A percentile compares a stretch with the other conserved stretches of the same genome.
These are phyloP conservation scores for Sinella curviseta DNA, from an alignment of 1,140 invertebrate species.

Conservation along the genomic window DNA sequence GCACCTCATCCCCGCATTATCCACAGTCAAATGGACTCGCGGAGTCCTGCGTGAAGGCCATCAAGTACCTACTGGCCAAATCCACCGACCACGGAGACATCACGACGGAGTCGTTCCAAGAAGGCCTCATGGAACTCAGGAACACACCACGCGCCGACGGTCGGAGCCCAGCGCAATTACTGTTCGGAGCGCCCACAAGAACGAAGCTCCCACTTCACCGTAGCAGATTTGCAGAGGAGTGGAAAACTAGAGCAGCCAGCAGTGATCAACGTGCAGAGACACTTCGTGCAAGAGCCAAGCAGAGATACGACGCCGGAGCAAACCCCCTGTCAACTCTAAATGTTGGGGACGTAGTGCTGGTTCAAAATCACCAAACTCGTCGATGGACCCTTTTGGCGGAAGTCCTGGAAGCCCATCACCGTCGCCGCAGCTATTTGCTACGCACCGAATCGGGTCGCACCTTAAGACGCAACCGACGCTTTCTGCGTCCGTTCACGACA, in stretches of 20 bases:
- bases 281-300: neutral
- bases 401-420: neutral
- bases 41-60: constrained; percentile 41
- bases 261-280: neutral
- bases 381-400: neutral
- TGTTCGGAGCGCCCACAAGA: neutral
- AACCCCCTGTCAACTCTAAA: neutral
- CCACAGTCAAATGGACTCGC: constrained; percentile 42
- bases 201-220: neutral
- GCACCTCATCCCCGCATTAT: too few relatives aligned
- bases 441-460: neutral
- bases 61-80: too few relatives aligned
- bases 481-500: neutral
- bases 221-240: neutral
- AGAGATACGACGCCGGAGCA: neutral
- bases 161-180: neutral
- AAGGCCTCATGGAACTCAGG: neutral
- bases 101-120: neutral
- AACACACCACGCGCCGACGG: too few relatives aligned
- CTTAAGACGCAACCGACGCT: neutral
- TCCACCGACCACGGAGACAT: neutral
- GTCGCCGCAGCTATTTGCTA: neutral
- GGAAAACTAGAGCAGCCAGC: neutral
- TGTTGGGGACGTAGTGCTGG: neutral
- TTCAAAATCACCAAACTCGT: neutral